Conservation (phyloP, 2,888 invertebrate genomes). For the Dinocampus coccinellae region DNA sequence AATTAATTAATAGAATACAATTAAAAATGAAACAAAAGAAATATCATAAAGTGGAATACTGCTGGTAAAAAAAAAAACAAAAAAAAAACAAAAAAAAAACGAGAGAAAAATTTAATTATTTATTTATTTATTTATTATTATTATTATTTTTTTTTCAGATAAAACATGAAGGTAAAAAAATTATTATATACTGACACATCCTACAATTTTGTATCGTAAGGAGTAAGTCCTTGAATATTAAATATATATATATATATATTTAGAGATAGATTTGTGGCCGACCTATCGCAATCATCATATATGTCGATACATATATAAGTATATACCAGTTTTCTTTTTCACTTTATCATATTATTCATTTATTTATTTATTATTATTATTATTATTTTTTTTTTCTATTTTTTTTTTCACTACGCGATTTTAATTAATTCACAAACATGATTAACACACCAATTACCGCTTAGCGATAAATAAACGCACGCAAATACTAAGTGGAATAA, state of each 20-base stretch:
- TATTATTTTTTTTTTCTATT: neutral
- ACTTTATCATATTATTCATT: neutral
- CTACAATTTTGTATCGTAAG: conserved; percentile 15
- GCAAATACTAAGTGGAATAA: neutral
- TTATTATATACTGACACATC: conserved; percentile 23
- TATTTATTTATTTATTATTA: no score
- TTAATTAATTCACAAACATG: conserved; percentile 30
- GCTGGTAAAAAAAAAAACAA: neutral
- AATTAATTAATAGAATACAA: neutral
- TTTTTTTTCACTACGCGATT: neutral
- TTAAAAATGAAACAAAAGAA: neutral
- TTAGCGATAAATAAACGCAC: neutral
- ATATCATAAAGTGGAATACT: no score
- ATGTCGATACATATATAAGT: conserved; percentile 9
- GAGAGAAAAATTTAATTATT: conserved; percentile 33
- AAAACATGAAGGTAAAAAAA: no score
- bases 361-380: no score
- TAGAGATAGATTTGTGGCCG: conserved; percentile 28
- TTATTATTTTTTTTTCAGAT: no score
- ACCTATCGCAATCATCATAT: conserved; percentile 36
- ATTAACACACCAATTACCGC: conserved; percentile 19
- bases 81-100: conserved; percentile 32
- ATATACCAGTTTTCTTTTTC: neutral
- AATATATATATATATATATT: neutral
- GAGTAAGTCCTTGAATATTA: conserved; percentile 33